Conservation (phyloP, 2,888 invertebrate genomes). For the Aromia moschata region DNA sequence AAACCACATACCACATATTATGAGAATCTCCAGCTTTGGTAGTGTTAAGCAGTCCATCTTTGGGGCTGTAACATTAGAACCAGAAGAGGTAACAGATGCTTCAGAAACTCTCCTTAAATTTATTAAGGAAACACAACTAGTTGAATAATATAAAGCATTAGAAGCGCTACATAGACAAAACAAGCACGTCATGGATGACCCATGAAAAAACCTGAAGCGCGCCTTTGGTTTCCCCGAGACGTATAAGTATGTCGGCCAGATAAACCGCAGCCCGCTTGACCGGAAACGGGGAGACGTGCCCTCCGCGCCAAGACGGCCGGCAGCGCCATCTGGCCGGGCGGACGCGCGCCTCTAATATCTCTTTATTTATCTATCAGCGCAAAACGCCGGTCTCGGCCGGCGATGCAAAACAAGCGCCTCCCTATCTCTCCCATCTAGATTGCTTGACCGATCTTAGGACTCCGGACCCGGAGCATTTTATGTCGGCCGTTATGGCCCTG, state of each 20-base stretch:
- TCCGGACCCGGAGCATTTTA: conserved; percentile 60
- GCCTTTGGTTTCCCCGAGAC: conserved; percentile 1
- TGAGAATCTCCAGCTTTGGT: too few relatives aligned
- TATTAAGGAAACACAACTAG: too few relatives aligned
- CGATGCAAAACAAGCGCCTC: conserved; percentile 52
- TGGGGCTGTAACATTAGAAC: too few relatives aligned
- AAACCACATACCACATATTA: too few relatives aligned
- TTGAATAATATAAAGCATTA: too few relatives aligned
- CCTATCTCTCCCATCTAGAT: conserved; percentile 57
- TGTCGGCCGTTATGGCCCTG: conserved; percentile 62
- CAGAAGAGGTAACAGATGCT: too few relatives aligned
- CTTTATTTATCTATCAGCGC: conserved; percentile 61
- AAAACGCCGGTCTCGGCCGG: conserved; percentile 53
- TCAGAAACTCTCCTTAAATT: too few relatives aligned
- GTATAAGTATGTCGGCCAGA: conserved; percentile 43
- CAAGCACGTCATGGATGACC: too few relatives aligned
- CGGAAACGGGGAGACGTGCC: conserved; percentile 42
- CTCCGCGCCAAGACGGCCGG: conserved; percentile 45
- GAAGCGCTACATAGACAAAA: too few relatives aligned
- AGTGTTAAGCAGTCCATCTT: too few relatives aligned
- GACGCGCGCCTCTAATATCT: conserved; percentile 53
- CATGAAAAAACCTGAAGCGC: background rate
- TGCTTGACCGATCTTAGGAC: conserved; percentile 59
- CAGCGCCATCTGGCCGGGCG: conserved; percentile 49
- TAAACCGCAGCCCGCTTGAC: conserved; percentile 43